Evolutionary conservation across 2,888 invertebrate species (phyloP), one percentile per base, ranked within the genome.

Genomic region (Pemphredon lugubris): DNA sequence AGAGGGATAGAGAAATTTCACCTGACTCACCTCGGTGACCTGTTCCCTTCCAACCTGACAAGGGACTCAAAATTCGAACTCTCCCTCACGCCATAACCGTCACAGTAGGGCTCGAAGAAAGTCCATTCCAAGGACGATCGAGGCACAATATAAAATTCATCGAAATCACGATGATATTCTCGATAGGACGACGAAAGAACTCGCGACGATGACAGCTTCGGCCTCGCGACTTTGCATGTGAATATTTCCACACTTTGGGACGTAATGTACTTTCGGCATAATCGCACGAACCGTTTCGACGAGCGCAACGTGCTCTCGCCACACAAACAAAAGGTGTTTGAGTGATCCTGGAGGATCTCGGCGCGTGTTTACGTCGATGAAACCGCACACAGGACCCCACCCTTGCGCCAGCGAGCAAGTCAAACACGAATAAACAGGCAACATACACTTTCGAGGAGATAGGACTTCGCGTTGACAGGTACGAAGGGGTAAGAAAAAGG

Each of bases 61-160:
- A 16, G n/a, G 37, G 50, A 34, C 16, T 67, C 32, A 61, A 73
- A 75, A 71, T 79, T 78, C 63, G 65, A 78, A 70, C 65, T 40
- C 51, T 54, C 57, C 20, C 58, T 77, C 75, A 32, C 54, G 34
- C 32, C 37, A 53, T 55, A 47, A 67, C 54, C 67, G 68, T 72
- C 68, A 65, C 73, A 77, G 77, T 77, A 74, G 82, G 80, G 70
- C 80, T 75, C 69, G 67, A 83, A 76, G 82, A 83, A 83, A 82
- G 83, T 83, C 73, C 79, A 77, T 69, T 82, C 83, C 85, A 85
- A 84, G 85, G 85, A 65, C 81, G 77, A 72, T 60, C 69, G 44
- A 42, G 32, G 21, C 3, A n/a, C n/a, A n/a, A n/a, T n/a, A n/a
- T n/a, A n/a, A n/a, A n/a, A n/a, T n/a, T n/a, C n/a, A n/a, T n/a